phyloP scores from a whole-genome alignment of 2,797 vertebrate species.

The Lacerta bilineata region DNA sequence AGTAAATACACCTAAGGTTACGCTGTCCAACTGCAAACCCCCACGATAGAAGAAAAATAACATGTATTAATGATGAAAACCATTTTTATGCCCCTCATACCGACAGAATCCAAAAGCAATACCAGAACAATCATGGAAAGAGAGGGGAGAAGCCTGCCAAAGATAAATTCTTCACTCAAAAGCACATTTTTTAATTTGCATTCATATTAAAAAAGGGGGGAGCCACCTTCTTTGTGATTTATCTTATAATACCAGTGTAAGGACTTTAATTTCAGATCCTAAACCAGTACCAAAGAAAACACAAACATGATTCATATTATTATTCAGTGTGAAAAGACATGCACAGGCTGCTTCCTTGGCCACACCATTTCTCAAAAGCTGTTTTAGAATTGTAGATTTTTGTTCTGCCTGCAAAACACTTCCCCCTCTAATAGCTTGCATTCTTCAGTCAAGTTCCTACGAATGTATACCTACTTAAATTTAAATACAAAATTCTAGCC shows the following conservation, averaged over 20 bases:
- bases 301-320: not conserved
- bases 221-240: not conserved
- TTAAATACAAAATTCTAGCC: constrained; percentile 4
- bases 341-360: not conserved
- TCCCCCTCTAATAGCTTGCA: not conserved
- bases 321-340: not conserved
- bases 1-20: not conserved
- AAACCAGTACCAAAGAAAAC: not conserved
- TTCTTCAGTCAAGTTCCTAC: not conserved
- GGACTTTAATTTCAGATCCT: not conserved
- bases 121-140: too few relatives aligned
- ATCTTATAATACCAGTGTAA: not conserved
- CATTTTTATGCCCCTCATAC: too few relatives aligned
- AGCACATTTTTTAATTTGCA: too few relatives aligned
- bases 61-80: too few relatives aligned
- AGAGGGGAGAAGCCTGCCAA: too few relatives aligned
- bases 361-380: not conserved
- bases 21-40: too few relatives aligned
- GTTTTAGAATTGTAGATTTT: constrained; percentile 15
- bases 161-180: too few relatives aligned
- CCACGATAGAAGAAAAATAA: too few relatives aligned
- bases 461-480: not conserved
- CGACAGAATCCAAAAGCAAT: too few relatives aligned
- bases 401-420: not conserved
- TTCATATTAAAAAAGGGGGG: too few relatives aligned